Conservation (phyloP, 2,113 vertebrate species). For the Mastomys coucha region DNA sequence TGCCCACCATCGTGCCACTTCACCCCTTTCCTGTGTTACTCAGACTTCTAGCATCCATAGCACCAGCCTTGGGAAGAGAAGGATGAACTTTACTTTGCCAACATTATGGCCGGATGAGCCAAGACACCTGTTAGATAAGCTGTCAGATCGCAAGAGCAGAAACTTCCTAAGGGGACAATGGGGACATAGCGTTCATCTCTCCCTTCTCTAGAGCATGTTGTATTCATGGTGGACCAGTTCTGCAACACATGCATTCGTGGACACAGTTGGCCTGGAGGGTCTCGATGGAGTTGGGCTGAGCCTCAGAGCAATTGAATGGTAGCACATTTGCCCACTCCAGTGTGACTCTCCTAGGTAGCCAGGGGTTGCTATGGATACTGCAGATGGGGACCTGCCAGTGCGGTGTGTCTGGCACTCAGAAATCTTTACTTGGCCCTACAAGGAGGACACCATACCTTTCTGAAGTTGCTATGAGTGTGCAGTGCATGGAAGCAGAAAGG, state of each 20-base stretch:
- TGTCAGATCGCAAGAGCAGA: neutral
- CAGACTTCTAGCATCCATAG: neutral
- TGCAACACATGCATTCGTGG: neutral
- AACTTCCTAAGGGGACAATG: neutral
- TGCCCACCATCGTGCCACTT: neutral
- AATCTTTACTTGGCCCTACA: neutral
- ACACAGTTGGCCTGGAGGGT: neutral
- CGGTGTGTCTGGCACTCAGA: neutral
- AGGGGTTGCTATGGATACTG: neutral
- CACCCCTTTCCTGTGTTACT: neutral
- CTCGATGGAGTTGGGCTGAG: neutral
- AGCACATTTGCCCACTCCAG: neutral
- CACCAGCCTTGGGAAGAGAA: neutral
- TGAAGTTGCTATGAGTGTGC: neutral
- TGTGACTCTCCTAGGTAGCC: neutral
- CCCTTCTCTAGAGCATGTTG: neutral
- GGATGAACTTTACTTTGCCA: conserved; percentile 7
- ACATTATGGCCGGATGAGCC: neutral
- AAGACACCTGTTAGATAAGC: conserved; percentile 46
- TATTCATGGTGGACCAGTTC: neutral
- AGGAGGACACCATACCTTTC: neutral
- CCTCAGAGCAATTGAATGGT: neutral
- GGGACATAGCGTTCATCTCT: neutral
- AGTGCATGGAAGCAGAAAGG: neutral
- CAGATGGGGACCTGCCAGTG: neutral